Conservation (phyloP, 2,888 invertebrate genomes). For the Harpagoxenus sublaevis region DNA sequence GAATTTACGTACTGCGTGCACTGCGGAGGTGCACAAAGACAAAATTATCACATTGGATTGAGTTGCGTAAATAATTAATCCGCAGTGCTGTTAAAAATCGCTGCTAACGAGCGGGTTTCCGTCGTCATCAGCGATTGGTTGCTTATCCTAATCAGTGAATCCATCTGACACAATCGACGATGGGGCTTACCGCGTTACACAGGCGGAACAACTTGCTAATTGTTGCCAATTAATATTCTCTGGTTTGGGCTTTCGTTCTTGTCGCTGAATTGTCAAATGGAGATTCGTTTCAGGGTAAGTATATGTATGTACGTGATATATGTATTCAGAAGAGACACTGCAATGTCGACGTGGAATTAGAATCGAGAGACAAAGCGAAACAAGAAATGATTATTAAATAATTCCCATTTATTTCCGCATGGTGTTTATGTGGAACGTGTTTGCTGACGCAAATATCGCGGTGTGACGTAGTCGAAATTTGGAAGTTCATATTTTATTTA, state of each 20-base stretch:
- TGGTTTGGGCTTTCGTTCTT: conserved; percentile 44
- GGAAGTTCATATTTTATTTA: neutral
- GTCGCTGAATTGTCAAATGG: conserved; percentile 49
- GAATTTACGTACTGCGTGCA: neutral
- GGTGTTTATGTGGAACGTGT: neutral
- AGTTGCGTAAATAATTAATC: conserved; percentile 41
- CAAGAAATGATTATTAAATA: neutral
- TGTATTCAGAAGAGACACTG: neutral
- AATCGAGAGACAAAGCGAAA: neutral
- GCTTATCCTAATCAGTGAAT: conserved; percentile 37
- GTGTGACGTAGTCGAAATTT: neutral
- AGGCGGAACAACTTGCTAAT: conserved; percentile 67
- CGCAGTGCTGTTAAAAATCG: conserved; percentile 46
- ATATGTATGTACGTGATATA: neutral
- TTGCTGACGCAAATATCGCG: neutral
- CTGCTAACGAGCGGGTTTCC: conserved; percentile 61
- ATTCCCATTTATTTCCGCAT: neutral
- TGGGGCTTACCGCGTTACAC: neutral
- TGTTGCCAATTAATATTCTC: conserved; percentile 71
- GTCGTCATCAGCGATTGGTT: conserved; percentile 31
- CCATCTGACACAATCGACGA: conserved; percentile 26
- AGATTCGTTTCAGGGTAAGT: neutral
- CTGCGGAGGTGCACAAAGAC: neutral
- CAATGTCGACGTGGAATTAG: neutral
- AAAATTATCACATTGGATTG: conserved; percentile 7